These are phyloP conservation scores for Lasioglossum zephyrum DNA, from an alignment of 2,888 invertebrate genomes.

Conservation along the genomic window DNA sequence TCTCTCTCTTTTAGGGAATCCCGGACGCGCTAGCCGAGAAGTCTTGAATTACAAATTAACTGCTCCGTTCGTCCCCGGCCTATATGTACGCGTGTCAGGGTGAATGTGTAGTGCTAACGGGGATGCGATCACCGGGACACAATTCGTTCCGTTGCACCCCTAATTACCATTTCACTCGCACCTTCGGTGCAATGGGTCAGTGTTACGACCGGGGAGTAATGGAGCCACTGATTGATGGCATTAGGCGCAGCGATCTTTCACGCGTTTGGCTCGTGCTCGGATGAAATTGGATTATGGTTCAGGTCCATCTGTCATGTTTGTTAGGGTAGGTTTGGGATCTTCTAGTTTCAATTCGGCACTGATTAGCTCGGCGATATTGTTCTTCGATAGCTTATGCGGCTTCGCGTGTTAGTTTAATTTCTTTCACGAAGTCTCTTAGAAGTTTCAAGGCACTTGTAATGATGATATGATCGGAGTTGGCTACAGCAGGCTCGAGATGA, in stretches of 20 bases:
- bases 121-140: background rate
- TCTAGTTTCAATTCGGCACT: background rate
- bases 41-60: conserved; percentile 75
- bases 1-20: conserved; percentile 49
- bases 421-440: no score
- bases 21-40: conserved; percentile 35
- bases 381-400: background rate
- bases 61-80: conserved; percentile 5
- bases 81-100: background rate
- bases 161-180: conserved; percentile 4
- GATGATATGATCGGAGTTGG: no score
- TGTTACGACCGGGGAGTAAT: background rate
- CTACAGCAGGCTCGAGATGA: no score
- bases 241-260: background rate
- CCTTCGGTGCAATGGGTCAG: background rate
- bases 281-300: background rate
- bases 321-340: background rate
- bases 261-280: background rate
- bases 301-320: background rate
- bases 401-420: no score
- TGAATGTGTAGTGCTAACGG: background rate
- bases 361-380: background rate
- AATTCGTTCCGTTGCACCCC: conserved; percentile 1
- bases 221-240: background rate
- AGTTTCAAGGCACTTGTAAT: no score